A percentile compares a stretch with the other conserved stretches of the same genome.
Conservation (phyloP, 2,797 vertebrate species). For the Echeneis naucrates region DNA sequence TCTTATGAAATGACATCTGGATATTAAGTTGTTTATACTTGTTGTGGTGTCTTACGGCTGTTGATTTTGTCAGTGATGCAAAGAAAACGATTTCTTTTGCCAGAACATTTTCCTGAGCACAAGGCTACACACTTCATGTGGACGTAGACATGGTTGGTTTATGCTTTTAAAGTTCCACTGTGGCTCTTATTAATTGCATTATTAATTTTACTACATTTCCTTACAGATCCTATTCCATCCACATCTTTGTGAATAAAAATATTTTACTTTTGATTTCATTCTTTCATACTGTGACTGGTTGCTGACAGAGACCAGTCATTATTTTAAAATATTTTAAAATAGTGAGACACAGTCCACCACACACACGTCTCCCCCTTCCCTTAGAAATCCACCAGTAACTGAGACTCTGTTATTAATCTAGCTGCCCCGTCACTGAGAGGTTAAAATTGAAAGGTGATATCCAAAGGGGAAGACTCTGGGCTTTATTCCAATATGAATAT, state of each 20-base stretch:
- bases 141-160: background rate
- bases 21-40: conserved; percentile 5
- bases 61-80: conserved; percentile 7
- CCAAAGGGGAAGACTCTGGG: conserved; percentile 50
- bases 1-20: conserved; percentile 26
- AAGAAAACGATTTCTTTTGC: conserved; percentile 2
- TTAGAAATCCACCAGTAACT: conserved; percentile 31
- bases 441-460: conserved; percentile 58
- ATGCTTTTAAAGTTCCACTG: background rate
- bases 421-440: conserved; percentile 22
- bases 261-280: too few species aligned
- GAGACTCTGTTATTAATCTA: conserved; percentile 55
- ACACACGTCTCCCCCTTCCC: background rate
- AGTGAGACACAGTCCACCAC: background rate
- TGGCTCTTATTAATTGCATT: too few species aligned
- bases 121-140: background rate
- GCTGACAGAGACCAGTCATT: too few species aligned
- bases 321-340: too few species aligned
- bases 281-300: too few species aligned
- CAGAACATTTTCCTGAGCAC: background rate
- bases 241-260: too few species aligned
- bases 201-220: too few species aligned
- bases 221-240: too few species aligned
- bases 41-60: conserved; percentile 22
- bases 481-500: conserved; percentile 55